Evolutionary conservation across 1,140 invertebrate genomes (phyloP), one percentile per base, ranked within the genome.

Genomic region (Drosophila nebulosa): DNA sequence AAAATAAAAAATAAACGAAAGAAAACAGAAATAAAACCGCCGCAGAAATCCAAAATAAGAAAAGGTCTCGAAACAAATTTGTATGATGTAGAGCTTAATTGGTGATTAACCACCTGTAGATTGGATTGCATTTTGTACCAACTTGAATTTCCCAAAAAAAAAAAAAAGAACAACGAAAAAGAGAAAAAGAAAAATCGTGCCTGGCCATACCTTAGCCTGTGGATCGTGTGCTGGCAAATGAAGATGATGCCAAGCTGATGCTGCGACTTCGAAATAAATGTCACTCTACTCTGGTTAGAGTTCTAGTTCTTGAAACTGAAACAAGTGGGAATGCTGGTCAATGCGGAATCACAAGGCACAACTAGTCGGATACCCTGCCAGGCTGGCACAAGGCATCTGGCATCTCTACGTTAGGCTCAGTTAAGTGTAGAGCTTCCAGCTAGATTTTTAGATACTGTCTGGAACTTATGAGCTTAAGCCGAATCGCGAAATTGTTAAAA

Each of bases 41-140:
- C 39, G 18, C 39, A 42, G 16, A 42, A 42, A 42, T 21, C 39
- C 30, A 21, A 46, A 46, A 46, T 46, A 18, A 46, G 71, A 78
- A 70, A 64, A 65, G 57, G 39, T 46, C 39, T 59, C 69, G 64
- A 46, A 79, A 89, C 85, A 89, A 89, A 89, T 89, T 89, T 79
- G 78, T 85, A 81, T 78, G 77, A 89, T 89, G 85, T 89, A 81
- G 79, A 66, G 85, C 80, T 89, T 89, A 89, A 89, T 89, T 89
- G 85, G 85, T 89, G 85, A 89, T 89, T 89, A 89, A 81, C 85
- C 85, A 89, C 85, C 85, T 89, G 86, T 81, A 89, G 85, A 72
- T 85, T 69, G 70, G 74, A 70, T 69, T 80, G 81, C 81, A 86
- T 86, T 77, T 64, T 64, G 21, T 58, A 36, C 32, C 32, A 53